Evolutionary conservation across 2,113 vertebrate species (phyloP), one percentile per base, ranked within the genome.

Genomic region (Mormoops blainvillei): DNA sequence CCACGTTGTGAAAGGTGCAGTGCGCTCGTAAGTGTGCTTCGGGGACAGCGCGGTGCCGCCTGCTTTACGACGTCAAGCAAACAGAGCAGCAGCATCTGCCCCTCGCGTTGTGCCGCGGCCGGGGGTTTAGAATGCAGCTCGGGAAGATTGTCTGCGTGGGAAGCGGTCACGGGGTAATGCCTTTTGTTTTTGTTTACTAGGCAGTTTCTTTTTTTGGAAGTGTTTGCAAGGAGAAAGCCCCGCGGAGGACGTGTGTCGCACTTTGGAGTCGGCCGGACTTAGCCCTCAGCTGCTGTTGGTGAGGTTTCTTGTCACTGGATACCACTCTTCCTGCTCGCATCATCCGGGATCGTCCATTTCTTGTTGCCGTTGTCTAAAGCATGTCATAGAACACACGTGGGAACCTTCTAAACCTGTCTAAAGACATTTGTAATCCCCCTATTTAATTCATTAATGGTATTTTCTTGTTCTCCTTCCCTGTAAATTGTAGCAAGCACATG

Each of bases 171-270:
- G 61, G 45, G 18, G 71, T 48, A 68, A 74, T 78, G 28, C 89
- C 10, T 14, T 45, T 38, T 52, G 24, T 24, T 87, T 89, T 91
- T 97, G 76, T 85, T 65, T 97, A n/a, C 80, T 41, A 99, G 99
- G 99, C 74, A 99, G 98, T 89, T 99, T 99, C 97, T 97, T 99
- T 83, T 99, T 99, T 97, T 99, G 99, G 99, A 99, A 99, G 54
- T 99, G 99, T 97, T 98, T 99, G 85, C 98, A 98, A 97, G 99
- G 99, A 33, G 98, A 99, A 94, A 99, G 99, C 97, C 98, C 99
- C 13, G 93, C 98, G 2, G 98, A 99, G 85, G 98, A 98, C 96
- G 98, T 99, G 67, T 99, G 99, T 96, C 98, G 95, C 84, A 98
- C 98, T 0, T 94, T 99, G 87, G 99, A 99, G 97, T 98, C 98